These are phyloP conservation scores for Rhea americana DNA, from an alignment of 2,113 vertebrate genomes.

Conservation along the genomic window DNA sequence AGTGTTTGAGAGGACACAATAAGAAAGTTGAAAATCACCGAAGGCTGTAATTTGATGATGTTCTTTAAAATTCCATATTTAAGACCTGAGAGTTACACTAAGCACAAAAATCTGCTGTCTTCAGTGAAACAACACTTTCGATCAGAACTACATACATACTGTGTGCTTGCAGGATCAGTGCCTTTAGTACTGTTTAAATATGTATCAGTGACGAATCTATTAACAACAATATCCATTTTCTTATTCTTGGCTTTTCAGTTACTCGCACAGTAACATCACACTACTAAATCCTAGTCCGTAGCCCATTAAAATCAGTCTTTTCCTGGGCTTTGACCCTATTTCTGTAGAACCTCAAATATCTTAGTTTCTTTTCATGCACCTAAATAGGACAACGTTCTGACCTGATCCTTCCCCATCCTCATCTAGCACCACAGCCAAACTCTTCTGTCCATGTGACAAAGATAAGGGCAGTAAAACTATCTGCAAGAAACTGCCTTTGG, in stretches of 20 bases:
- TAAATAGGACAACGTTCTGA: background rate
- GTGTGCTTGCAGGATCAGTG: background rate
- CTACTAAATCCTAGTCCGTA: background rate
- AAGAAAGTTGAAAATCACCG: background rate
- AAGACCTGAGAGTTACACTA: background rate
- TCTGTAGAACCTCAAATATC: background rate
- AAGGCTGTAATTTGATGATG: background rate
- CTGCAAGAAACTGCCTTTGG: background rate
- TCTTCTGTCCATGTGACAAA: background rate
- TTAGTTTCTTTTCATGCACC: background rate
- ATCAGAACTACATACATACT: background rate
- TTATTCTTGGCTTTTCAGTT: background rate
- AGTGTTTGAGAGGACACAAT: background rate
- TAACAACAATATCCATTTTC: background rate
- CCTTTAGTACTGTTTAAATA: slow-evolving; percentile 1
- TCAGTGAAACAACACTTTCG: background rate
- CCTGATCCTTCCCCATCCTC: background rate
- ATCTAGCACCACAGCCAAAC: background rate
- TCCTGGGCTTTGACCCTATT: background rate
- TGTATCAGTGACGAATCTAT: background rate
- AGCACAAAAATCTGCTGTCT: background rate
- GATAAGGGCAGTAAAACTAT: background rate
- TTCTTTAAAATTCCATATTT: background rate
- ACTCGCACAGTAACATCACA: background rate
- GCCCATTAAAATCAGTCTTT: background rate